Evolutionary conservation across 2,797 vertebrate species (phyloP).

Genomic region (Tragelaphus eurycerus): DNA sequence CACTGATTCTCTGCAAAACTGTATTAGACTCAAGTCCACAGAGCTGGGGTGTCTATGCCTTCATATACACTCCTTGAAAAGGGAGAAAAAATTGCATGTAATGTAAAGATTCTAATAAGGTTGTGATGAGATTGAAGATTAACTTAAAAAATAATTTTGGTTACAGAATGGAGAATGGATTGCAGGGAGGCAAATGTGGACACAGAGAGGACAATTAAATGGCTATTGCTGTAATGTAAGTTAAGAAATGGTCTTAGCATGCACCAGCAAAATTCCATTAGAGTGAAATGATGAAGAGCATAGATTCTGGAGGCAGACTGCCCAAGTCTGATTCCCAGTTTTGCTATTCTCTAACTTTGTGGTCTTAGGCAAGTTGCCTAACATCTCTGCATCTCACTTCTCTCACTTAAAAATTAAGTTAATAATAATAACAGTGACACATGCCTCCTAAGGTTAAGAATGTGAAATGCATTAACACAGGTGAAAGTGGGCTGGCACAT

Average conservation of each 20-base stretch:
- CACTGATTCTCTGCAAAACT: not conserved
- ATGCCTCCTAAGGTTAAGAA: not conserved
- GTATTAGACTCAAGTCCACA: not conserved
- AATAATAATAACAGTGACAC: not conserved
- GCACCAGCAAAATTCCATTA: not conserved
- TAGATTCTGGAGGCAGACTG: not conserved
- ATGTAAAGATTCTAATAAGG: not conserved
- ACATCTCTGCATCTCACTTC: not conserved
- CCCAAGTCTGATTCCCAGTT: not conserved
- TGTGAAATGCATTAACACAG: not conserved
- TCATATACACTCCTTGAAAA: not conserved
- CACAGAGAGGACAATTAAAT: constrained; percentile 31
- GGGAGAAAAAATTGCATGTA: not conserved
- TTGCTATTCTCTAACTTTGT: not conserved
- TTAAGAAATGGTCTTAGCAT: not conserved
- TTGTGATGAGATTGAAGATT: not conserved
- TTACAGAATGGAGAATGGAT: not conserved
- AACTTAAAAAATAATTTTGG: not conserved
- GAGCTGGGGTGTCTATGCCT: not conserved
- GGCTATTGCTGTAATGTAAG: not conserved
- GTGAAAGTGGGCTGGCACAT: not conserved
- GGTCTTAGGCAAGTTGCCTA: not conserved
- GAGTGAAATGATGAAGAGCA: not conserved
- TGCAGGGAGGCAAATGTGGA: not conserved
- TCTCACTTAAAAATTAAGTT: not conserved